Evolutionary conservation across 1,140 invertebrate species (phyloP).

Genomic region (Pseudobourletiella spinata): DNA sequence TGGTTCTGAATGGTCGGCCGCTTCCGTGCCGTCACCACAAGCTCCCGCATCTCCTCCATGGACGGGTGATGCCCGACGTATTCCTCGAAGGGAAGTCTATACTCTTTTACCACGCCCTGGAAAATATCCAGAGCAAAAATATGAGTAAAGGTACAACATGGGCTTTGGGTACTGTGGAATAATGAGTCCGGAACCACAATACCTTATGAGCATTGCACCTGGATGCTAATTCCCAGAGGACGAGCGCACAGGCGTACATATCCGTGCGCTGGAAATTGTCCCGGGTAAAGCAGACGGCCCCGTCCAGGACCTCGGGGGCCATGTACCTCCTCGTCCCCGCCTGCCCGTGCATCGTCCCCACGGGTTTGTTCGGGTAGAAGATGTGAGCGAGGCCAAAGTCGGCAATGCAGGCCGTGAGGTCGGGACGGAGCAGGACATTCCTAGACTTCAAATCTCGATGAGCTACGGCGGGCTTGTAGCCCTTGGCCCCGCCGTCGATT

Average conservation of each 20-base stretch:
- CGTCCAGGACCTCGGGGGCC: constrained; percentile 96
- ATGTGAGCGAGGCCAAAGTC: constrained; percentile 94
- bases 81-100: constrained; percentile 86
- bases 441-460: constrained; percentile 98
- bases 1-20: constrained; percentile 70
- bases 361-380: constrained; percentile 76
- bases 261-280: constrained; percentile 95
- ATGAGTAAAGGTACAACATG: too few species aligned
- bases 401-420: constrained; percentile 90
- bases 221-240: constrained; percentile 91
- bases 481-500: constrained; percentile 58
- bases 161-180: too few species aligned
- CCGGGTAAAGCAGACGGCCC: constrained; percentile 91
- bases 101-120: constrained; percentile 63
- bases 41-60: constrained; percentile 93
- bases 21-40: constrained; percentile 83
- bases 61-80: constrained; percentile 92
- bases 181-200: too few species aligned
- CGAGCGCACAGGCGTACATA: constrained; percentile 94
- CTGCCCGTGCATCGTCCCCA: constrained; percentile 82
- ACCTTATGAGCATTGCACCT: constrained; percentile 65
- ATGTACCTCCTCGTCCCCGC: constrained; percentile 76
- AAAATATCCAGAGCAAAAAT: constrained; percentile 11
- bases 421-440: constrained; percentile 87
- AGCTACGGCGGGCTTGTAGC: constrained; percentile 84